Evolutionary conservation across 2,797 vertebrate genomes (phyloP).

Genomic region (Hapalemur alaotrensis): DNA sequence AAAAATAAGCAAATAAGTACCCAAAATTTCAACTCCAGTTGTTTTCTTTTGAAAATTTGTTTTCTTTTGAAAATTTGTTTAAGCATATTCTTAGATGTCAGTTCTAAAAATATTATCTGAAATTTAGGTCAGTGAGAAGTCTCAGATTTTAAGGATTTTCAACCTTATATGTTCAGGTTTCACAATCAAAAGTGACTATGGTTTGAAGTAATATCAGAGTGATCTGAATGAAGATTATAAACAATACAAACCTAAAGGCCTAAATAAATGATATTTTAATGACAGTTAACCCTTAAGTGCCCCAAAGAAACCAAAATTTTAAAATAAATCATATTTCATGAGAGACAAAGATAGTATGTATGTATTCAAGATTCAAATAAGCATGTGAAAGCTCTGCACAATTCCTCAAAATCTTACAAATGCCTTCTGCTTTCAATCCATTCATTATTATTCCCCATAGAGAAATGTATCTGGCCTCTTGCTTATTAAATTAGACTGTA

Average conservation of each 20-base stretch:
- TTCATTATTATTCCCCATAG: background rate
- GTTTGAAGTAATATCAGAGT: background rate
- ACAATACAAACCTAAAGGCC: background rate
- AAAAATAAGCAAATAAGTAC: background rate
- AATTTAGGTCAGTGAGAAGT: background rate
- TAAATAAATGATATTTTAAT: slow-evolving; percentile 38
- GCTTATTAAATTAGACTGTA: slow-evolving; percentile 46
- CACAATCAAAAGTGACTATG: background rate
- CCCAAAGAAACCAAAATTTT: background rate
- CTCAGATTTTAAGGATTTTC: background rate
- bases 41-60: background rate
- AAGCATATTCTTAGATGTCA: background rate
- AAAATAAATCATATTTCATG: slow-evolving; percentile 4
- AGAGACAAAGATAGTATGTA: background rate
- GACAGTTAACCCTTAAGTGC: background rate
- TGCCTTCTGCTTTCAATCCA: background rate
- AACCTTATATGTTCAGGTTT: background rate
- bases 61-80: slow-evolving; percentile 32
- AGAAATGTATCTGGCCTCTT: background rate
- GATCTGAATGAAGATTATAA: background rate
- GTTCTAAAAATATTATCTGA: background rate
- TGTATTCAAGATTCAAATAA: slow-evolving; percentile 21
- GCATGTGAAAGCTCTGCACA: background rate
- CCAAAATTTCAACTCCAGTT: background rate
- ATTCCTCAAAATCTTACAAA: background rate